Base-by-base conservation (phyloP, 1,140 invertebrate genomes). In the Leptinotarsa defecta region DNA sequence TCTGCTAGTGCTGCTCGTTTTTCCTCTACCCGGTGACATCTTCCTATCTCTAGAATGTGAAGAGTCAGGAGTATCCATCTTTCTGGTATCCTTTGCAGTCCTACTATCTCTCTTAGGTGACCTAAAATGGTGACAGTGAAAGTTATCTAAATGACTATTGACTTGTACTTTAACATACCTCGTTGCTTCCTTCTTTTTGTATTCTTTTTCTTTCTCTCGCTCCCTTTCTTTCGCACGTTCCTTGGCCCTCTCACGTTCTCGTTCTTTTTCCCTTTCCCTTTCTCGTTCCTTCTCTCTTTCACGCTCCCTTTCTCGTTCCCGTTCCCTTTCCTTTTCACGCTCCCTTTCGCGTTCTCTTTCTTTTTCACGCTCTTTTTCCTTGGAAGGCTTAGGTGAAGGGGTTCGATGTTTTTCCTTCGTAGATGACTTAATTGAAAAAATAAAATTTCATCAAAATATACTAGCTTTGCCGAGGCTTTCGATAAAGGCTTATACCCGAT, bases 291-390 rank as follows among this genome's bases (percentile, higher is more conserved):
- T 83, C 62, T 87, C 86, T 17, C 76, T 73, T 77, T 84, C 81
- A 13, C 78, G 73, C 77, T 84, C 83, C 27, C 76, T 76, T 71
- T 84, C 83, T 22, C 78, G 72, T 68, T 84, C 77, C 15, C 71
- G 75, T 71, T 82, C 80, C 67, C 84, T 84, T 68, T 82, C 81
- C 70, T 79, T 78, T 52, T 82, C 81, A 17, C 74, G 77, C 49
- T 84, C 83, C 13, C 77, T 74, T 74, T 83, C 78, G 5, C 75
- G 76, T 71, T 83, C 82, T 22, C 85, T 84, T 71, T 83, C 81
- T 57, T 81, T 80, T 68, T 84, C 83, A 17, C 79, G 80, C 70
- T 86, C 86, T 62, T 86, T 87, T 61, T 84, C 83, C 71, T 81
- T 81, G 13, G 74, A 67, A 0, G 74, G 72, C 76, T 85, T 85